Percentiles rank a stretch among this genome's conserved stretches.
Evolutionary conservation across 2,113 vertebrate genomes (phyloP).

Genomic region (Hystrix brachyura): DNA sequence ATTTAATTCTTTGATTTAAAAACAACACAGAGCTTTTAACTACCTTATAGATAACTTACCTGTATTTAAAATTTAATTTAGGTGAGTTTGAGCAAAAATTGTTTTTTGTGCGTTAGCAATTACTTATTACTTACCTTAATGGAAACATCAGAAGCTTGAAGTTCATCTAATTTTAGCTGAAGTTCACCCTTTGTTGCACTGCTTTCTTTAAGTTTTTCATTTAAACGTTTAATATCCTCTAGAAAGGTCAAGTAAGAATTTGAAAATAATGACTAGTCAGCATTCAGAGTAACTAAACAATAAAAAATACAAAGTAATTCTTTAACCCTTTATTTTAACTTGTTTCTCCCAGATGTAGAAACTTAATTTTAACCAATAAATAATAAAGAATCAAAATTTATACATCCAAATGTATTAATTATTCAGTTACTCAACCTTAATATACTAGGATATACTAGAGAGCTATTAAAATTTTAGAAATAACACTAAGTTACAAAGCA

Average conservation of each 20-base stretch:
- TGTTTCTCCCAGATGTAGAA: slow-evolving; percentile 8
- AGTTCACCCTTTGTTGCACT: slow-evolving; percentile 93
- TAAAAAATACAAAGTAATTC: not conserved
- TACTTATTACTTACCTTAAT: slow-evolving; percentile 90
- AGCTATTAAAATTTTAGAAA: slow-evolving; percentile 44
- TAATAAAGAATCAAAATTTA: not conserved
- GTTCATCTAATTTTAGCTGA: slow-evolving; percentile 96
- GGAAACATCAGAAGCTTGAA: slow-evolving; percentile 96
- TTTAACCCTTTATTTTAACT: not conserved
- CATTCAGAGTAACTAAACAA: not conserved
- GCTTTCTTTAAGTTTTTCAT: slow-evolving; percentile 94
- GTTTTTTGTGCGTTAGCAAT: slow-evolving; percentile 4
- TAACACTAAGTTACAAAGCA: slow-evolving; percentile 29
- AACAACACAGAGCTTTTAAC: not conserved
- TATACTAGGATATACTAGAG: not conserved
- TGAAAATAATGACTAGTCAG: slow-evolving; percentile 62
- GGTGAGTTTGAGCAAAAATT: not conserved
- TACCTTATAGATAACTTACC: not conserved
- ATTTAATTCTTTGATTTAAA: slow-evolving; percentile 1
- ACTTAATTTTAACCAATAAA: slow-evolving; percentile 25
- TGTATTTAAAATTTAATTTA: slow-evolving; percentile 29
- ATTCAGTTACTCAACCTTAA: not conserved
- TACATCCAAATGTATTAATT: not conserved
- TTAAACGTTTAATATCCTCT: slow-evolving; percentile 96
- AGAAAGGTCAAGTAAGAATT: slow-evolving; percentile 43